Evolutionary conservation across 2,113 vertebrate species (phyloP).

Genomic region (Microcebus griseorufus): DNA sequence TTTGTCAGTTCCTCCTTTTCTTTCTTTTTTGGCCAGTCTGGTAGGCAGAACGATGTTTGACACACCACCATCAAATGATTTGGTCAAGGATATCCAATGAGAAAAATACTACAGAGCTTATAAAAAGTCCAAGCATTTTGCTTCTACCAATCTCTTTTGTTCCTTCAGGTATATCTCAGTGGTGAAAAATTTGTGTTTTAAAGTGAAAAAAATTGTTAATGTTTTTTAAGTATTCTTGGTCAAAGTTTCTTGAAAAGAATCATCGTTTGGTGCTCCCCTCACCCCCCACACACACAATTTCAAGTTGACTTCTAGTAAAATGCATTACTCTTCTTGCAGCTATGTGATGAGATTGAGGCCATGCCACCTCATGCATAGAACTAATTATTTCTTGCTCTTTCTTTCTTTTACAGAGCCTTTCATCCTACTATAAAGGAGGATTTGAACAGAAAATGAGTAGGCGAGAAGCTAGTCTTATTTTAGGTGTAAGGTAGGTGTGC

Average conservation of each 20-base stretch:
- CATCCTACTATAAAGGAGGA: slow-evolving; percentile 95
- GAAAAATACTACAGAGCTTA: background rate
- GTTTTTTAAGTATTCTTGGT: slow-evolving; percentile 1
- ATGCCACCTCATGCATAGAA: slow-evolving; percentile 53
- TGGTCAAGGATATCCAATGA: slow-evolving; percentile 4
- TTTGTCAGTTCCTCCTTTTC: background rate
- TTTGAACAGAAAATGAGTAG: slow-evolving; percentile 97
- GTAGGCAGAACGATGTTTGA: background rate
- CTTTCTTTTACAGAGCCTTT: slow-evolving; percentile 86
- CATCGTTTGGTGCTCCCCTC: slow-evolving; percentile 10
- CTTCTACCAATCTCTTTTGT: background rate
- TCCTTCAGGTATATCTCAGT: slow-evolving; percentile 28
- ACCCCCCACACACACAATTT: background rate
- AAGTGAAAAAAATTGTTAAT: background rate
- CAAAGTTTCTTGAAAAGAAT: slow-evolving; percentile 23
- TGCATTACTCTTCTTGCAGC: slow-evolving; percentile 30
- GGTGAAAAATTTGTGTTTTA: background rate
- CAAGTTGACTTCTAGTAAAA: slow-evolving; percentile 56
- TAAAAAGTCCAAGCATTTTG: background rate
- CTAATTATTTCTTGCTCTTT: slow-evolving; percentile 76
- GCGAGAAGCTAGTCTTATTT: slow-evolving; percentile 94
- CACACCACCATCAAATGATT: background rate
- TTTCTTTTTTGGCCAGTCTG: background rate
- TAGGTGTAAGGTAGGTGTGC: slow-evolving; percentile 93
- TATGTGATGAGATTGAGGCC: slow-evolving; percentile 58